phyloP scores from a whole-genome alignment of 2,888 invertebrate species.

The Byasa hedistus region DNA sequence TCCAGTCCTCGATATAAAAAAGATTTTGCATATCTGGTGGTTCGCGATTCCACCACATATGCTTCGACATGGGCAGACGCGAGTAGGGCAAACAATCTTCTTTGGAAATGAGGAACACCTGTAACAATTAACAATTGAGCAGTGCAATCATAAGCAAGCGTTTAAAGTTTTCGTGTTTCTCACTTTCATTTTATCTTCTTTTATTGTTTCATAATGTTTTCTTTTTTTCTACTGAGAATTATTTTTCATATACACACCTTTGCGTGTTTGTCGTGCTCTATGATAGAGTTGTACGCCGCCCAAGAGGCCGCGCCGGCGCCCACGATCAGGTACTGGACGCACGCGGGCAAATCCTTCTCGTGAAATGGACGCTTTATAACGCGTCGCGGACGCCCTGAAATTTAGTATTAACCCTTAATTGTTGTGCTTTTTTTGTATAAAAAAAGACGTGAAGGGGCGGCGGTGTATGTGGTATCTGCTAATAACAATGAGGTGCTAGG shows the following conservation, averaged over 20 bases:
- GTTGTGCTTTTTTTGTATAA: background rate
- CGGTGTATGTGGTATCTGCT: too few relatives aligned
- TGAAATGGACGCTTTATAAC: constrained; percentile 52
- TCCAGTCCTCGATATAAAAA: constrained; percentile 48
- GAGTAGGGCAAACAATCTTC: constrained; percentile 62
- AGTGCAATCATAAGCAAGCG: too few relatives aligned
- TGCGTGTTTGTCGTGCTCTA: constrained; percentile 59
- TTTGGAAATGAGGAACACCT: constrained; percentile 68
- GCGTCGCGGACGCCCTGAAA: constrained; percentile 61
- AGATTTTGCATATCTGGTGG: constrained; percentile 57
- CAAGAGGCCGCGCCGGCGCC: constrained; percentile 67
- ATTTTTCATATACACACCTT: constrained; percentile 46
- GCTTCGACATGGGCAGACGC: constrained; percentile 59
- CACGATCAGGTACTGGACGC: constrained; percentile 69
- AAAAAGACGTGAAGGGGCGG: too few relatives aligned
- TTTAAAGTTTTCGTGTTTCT: too few relatives aligned
- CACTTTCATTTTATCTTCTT: background rate
- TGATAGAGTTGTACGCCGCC: constrained; percentile 65
- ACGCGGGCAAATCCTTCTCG: constrained; percentile 58
- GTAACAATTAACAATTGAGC: background rate
- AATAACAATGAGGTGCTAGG: too few relatives aligned
- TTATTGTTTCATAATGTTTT: background rate
- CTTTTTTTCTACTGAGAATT: background rate
- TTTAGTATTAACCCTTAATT: background rate
- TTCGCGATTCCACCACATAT: constrained; percentile 66